A percentile compares a stretch with the other conserved stretches of the same genome.
These are phyloP conservation scores for Aselliscus stoliczkanus DNA, from an alignment of 2,797 vertebrate genomes.

Conservation along the genomic window DNA sequence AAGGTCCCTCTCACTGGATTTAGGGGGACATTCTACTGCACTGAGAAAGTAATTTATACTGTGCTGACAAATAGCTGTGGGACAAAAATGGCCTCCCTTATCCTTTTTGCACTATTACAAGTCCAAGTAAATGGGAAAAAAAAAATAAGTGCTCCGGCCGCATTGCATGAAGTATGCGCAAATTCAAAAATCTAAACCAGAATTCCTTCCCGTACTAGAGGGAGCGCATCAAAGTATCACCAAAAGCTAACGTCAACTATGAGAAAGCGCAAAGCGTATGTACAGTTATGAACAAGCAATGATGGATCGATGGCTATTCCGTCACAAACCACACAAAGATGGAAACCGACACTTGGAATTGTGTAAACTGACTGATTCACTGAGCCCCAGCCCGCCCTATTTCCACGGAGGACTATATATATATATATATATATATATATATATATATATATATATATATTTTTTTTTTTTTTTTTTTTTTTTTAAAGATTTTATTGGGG, in stretches of 20 bases:
- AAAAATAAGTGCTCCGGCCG: neutral
- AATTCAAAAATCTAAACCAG: no score
- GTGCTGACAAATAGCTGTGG: accelerated
- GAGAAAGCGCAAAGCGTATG: neutral
- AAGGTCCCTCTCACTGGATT: neutral
- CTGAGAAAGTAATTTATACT: neutral
- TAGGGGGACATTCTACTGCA: neutral
- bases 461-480: no score
- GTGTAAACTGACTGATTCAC: neutral
- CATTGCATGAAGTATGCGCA: neutral
- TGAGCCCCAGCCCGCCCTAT: neutral
- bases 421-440: no score
- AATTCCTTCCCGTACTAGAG: accelerated
- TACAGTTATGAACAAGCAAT: neutral
- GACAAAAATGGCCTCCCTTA: neutral
- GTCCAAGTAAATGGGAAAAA: neutral
- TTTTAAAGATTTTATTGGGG: no score
- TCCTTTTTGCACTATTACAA: neutral
- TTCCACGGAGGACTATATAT: neutral
- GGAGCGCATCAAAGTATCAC: neutral
- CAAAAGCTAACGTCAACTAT: neutral
- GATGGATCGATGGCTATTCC: neutral
- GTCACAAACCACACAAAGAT: neutral
- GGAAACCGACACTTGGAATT: neutral
- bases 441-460: no score